phyloP scores from a whole-genome alignment of 2,797 vertebrate species.

The Nannoperca australis region DNA sequence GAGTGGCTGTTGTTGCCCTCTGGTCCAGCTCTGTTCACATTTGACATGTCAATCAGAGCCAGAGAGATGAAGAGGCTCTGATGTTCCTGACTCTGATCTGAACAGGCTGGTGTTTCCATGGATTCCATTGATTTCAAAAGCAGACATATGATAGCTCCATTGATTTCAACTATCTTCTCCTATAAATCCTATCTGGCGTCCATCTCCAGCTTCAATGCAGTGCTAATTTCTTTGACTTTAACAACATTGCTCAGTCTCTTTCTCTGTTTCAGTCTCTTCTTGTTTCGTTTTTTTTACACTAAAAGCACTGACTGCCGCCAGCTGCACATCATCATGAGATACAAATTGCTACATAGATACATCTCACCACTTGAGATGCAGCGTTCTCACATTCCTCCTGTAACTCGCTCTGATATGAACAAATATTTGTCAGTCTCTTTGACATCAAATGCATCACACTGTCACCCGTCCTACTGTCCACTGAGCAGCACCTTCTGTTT shows the following conservation, averaged over 20 bases:
- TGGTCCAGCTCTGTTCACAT: slow-evolving; percentile 56
- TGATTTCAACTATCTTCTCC: slow-evolving; percentile 56
- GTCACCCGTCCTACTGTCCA: not conserved
- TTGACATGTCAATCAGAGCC: slow-evolving; percentile 54
- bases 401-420: slow-evolving; percentile 14
- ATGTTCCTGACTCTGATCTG: slow-evolving; percentile 23
- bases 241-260: slow-evolving; percentile 18
- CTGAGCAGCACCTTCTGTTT: slow-evolving; percentile 8
- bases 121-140: slow-evolving; percentile 63
- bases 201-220: slow-evolving; percentile 33
- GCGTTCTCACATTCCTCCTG: not conserved
- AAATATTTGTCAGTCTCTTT: slow-evolving; percentile 53
- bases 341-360: slow-evolving; percentile 38
- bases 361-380: slow-evolving; percentile 50
- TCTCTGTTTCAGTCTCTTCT: slow-evolving; percentile 15
- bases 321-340: slow-evolving; percentile 61
- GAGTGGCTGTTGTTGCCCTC: slow-evolving; percentile 34
- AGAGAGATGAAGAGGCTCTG: slow-evolving; percentile 17
- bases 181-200: slow-evolving; percentile 50
- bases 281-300: slow-evolving; percentile 1
- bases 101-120: slow-evolving; percentile 40
- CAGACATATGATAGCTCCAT: slow-evolving; percentile 50
- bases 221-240: slow-evolving; percentile 65
- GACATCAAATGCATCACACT: slow-evolving; percentile 36
- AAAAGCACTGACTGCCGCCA: slow-evolving; percentile 41